A percentile compares a stretch with the other conserved stretches of the same genome.
These are phyloP conservation scores for Graphium colonna DNA, from an alignment of 2,888 invertebrate genomes.

Conservation along the genomic window DNA sequence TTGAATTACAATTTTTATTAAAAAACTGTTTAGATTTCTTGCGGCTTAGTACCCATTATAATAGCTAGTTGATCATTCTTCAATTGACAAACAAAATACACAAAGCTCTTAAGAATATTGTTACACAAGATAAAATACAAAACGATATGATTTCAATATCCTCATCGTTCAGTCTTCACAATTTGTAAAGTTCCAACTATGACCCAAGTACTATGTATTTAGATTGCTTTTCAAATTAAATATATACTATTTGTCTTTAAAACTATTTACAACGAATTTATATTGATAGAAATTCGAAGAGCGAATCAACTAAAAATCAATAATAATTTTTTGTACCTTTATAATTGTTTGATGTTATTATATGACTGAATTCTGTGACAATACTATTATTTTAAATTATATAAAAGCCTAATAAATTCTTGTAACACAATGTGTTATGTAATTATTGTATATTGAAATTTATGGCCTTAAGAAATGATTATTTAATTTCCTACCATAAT, in stretches of 20 bases:
- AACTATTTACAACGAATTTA: slow-evolving; percentile 62
- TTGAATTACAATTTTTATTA: not conserved
- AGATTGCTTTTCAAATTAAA: slow-evolving; percentile 63
- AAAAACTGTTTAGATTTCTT: too few relatives aligned
- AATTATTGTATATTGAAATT: slow-evolving; percentile 23
- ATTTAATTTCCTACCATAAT: slow-evolving; percentile 49
- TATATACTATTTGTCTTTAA: slow-evolving; percentile 42
- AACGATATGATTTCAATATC: slow-evolving; percentile 77
- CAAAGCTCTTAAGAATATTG: slow-evolving; percentile 66
- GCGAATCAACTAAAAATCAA: slow-evolving; percentile 43
- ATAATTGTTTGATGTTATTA: not conserved
- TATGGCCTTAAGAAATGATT: slow-evolving; percentile 46
- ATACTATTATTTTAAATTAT: slow-evolving; percentile 15
- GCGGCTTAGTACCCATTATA: too few relatives aligned
- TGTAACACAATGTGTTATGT: slow-evolving; percentile 8
- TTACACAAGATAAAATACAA: slow-evolving; percentile 72
- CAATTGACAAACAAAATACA: slow-evolving; percentile 36
- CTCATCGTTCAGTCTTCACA: slow-evolving; percentile 76
- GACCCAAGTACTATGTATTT: slow-evolving; percentile 66
- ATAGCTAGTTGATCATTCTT: too few relatives aligned
- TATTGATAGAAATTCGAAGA: slow-evolving; percentile 52
- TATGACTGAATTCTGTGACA: not conserved
- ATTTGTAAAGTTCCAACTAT: slow-evolving; percentile 73
- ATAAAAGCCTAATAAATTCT: slow-evolving; percentile 10
- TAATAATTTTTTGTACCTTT: not conserved